Conservation (phyloP, 2,113 vertebrate species). For the Motacilla tschutschensis region DNA sequence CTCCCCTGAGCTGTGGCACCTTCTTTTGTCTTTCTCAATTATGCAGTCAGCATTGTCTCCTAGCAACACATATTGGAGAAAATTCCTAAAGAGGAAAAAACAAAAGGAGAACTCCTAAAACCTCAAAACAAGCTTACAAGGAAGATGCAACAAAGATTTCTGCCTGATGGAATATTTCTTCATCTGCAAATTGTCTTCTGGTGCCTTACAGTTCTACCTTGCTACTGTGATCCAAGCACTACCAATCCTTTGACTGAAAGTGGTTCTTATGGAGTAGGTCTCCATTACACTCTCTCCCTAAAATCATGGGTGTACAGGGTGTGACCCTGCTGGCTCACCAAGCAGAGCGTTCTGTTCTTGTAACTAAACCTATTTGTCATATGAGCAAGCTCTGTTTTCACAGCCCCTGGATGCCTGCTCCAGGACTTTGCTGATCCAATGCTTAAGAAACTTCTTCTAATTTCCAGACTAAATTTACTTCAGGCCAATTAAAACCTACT, state of each 20-base stretch:
- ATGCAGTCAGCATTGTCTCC: background rate
- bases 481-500: conserved; percentile 42
- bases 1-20: background rate
- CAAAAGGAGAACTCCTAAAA: background rate
- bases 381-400: conserved; percentile 4
- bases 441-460: conserved; percentile 24
- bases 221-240: background rate
- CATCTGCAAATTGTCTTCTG: background rate
- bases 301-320: background rate
- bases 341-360: background rate
- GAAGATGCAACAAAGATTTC: background rate
- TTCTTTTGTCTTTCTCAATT: background rate
- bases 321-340: background rate
- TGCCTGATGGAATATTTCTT: background rate
- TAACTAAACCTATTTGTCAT: background rate
- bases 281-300: background rate
- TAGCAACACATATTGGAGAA: too few relatives aligned
- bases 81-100: background rate
- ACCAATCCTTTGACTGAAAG: background rate
- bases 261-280: accelerated
- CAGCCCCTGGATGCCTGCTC: conserved; percentile 3
- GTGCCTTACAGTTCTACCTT: background rate
- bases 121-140: background rate
- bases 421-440: conserved; percentile 1
- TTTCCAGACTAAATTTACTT: conserved; percentile 54